Percentiles rank a stretch among this genome's conserved stretches.
phyloP scores from a whole-genome alignment of 2,888 invertebrate genomes.

The Galerucella nymphaeae region DNA sequence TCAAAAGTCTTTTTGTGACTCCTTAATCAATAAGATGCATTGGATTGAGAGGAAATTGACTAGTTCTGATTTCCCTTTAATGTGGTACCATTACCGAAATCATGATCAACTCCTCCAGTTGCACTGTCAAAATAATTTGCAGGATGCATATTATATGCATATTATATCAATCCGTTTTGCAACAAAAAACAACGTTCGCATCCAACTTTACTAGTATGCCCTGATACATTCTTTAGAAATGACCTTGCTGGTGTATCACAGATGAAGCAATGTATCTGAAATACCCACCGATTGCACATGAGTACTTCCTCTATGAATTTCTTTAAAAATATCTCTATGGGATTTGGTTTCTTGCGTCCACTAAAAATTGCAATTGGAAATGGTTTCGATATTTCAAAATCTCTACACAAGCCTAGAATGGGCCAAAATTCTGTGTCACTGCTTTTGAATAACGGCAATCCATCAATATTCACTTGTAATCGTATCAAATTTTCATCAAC shows the following conservation, averaged over 20 bases:
- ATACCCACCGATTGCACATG: not conserved
- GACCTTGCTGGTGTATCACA: slow-evolving; percentile 11
- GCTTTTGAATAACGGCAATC: slow-evolving; percentile 4
- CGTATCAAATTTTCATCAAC: not conserved
- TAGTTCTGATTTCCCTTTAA: not conserved
- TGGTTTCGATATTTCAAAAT: slow-evolving; percentile 2
- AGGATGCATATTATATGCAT: too few species aligned
- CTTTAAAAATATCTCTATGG: not conserved
- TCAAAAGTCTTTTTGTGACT: slow-evolving; percentile 5
- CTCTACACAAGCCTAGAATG: slow-evolving; percentile 1
- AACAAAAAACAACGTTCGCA: slow-evolving; percentile 10
- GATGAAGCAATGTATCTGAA: slow-evolving; percentile 2
- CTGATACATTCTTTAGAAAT: not conserved
- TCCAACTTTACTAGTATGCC: slow-evolving; percentile 13
- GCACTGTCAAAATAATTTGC: too few species aligned
- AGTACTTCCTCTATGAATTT: too few species aligned
- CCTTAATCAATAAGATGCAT: slow-evolving; percentile 13
- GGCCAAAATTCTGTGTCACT: slow-evolving; percentile 12
- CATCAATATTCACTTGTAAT: slow-evolving; percentile 2
- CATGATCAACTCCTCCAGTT: too few species aligned
- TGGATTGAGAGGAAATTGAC: slow-evolving; percentile 13
- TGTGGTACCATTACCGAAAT: too few species aligned
- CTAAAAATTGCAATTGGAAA: slow-evolving; percentile 11
- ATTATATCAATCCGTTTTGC: slow-evolving; percentile 11
- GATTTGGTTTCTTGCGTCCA: slow-evolving; percentile 3